Evolutionary conservation across 2,797 vertebrate species (phyloP), one percentile per base, ranked within the genome.

Genomic region (Epinephelus malabaricus): DNA sequence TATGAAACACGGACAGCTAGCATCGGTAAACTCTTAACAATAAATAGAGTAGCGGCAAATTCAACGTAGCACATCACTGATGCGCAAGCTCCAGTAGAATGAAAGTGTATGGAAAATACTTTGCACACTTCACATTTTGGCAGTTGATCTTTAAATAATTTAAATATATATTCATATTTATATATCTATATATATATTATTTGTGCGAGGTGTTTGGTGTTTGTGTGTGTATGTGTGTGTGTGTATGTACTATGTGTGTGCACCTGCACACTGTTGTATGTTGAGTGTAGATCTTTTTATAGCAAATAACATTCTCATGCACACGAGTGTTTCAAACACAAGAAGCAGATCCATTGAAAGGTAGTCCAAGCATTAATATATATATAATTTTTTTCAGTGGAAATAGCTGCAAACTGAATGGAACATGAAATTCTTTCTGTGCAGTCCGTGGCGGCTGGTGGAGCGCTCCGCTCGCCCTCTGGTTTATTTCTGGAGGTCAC

Each of bases 261-360:
- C 79, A 74, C 81, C 73, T n/a, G 79, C 88, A 82, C 88, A 80
- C 82, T 86, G 74, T 86, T 84, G 73, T 73, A 60, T 84, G 76
- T 81, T 84, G 67, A 60, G 63, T 92, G 90, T 94, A 89, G 88
- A 87, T 92, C 82, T 96, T 97, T 97, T 96, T 95, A 97, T 95
- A 97, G 97, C 97, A 98, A 97, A 97, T 97, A 97, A 99, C 97
- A 99, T 99, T 99, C 97, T 99, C 98, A 99, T 99, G 98, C 98
- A 99, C 97, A 99, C 97, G 80, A 98, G 98, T 99, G 98, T 99
- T 98, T 99, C 97, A 99, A 98, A 99, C 97, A 99, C 98, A 98
- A 97, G 97, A 99, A 99, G 98, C 98, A 96, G 97, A 97, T 99
- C 97, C 97, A 97, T 98, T 97, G 96, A 97, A 97, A 98, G 97